Conservation (phyloP, 2,888 invertebrate species). For the Drosophila neutralis region DNA sequence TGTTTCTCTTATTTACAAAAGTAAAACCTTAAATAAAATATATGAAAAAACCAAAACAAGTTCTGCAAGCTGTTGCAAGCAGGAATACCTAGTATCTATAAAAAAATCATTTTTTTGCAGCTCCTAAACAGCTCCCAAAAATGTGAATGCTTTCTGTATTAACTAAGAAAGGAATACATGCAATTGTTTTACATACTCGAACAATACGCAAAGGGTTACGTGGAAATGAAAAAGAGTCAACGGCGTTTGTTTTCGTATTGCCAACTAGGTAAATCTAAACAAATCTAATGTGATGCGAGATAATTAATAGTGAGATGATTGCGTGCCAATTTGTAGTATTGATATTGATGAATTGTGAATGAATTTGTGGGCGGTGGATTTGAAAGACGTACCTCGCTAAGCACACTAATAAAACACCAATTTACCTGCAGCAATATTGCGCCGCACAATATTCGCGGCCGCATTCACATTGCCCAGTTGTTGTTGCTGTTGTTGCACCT, state of each 20-base stretch:
- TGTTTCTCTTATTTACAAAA: no score
- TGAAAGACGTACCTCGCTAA: constrained; percentile 80
- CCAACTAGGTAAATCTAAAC: constrained; percentile 45
- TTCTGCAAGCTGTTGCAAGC: no score
- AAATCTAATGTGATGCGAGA: constrained; percentile 56
- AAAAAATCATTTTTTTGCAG: not conserved
- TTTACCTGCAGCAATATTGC: constrained; percentile 85
- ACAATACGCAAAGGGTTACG: constrained; percentile 42
- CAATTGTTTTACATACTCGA: constrained; percentile 53
- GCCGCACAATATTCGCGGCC: constrained; percentile 81
- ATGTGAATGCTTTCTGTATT: constrained; percentile 15
- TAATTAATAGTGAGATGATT: constrained; percentile 46
- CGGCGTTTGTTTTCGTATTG: constrained; percentile 14
- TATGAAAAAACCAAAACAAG: no score
- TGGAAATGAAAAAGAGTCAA: constrained; percentile 38
- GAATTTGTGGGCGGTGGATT: constrained; percentile 64
- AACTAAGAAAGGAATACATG: constrained; percentile 30
- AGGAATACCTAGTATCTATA: no score
- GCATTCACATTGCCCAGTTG: constrained; percentile 75
- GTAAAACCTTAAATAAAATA: no score
- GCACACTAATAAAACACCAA: constrained; percentile 81
- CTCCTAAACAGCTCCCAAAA: constrained; percentile 1
- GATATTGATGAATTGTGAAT: constrained; percentile 23
- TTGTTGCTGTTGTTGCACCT: constrained; percentile 83
- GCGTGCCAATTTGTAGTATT: constrained; percentile 69